Conservation (phyloP, 2,113 vertebrate species). For the Nothocercus julius region DNA sequence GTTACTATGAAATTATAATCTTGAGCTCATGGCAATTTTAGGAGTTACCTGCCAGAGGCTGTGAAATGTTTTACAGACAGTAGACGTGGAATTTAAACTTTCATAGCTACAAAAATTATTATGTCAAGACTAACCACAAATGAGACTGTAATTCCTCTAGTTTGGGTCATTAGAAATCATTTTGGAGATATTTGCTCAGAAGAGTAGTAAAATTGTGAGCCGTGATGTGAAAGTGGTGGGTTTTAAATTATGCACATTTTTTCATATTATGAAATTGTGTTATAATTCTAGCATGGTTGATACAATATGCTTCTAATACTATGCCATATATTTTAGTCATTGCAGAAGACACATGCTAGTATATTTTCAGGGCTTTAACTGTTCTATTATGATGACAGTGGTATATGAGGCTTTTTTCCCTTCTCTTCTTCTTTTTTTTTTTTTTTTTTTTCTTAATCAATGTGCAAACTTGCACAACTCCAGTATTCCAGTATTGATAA, state of each 20-base stretch:
- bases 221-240: background rate
- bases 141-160: background rate
- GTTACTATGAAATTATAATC: background rate
- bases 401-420: background rate
- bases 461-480: background rate
- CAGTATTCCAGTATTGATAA: background rate
- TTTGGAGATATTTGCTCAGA: background rate
- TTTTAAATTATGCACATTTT: background rate
- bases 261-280: background rate
- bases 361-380: background rate
- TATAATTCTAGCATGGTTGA: background rate
- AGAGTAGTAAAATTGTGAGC: slow-evolving; percentile 3
- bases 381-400: background rate
- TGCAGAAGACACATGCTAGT: background rate
- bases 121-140: background rate
- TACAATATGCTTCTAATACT: background rate
- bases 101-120: background rate
- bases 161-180: slow-evolving; percentile 17
- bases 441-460: background rate
- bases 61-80: slow-evolving; percentile 7
- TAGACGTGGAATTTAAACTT: slow-evolving; percentile 1
- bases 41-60: background rate
- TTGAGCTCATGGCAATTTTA: slow-evolving; percentile 16
- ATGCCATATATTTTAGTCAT: background rate
- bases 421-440: background rate